phyloP scores from a whole-genome alignment of 2,113 vertebrate genomes.

The Hystrix cristata region DNA sequence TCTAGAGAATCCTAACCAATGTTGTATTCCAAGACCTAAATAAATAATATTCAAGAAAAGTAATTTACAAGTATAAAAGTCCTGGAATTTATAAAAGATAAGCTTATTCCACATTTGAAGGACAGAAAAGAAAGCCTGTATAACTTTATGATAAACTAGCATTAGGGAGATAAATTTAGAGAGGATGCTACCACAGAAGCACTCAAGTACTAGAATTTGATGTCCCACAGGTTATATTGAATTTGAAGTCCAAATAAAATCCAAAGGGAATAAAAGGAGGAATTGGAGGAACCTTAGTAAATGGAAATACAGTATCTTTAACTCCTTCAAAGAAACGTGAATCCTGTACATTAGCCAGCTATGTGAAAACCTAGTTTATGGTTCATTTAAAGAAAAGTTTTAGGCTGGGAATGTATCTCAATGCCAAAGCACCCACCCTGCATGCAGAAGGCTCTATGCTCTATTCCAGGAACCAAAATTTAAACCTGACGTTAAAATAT shows the following conservation, averaged over 20 bases:
- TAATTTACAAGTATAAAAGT: neutral
- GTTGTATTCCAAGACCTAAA: neutral
- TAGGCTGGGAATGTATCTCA: neutral
- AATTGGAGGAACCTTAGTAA: neutral
- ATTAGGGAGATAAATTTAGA: neutral
- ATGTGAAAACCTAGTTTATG: neutral
- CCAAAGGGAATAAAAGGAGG: neutral
- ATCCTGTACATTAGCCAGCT: neutral
- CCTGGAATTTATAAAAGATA: neutral
- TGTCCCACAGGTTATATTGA: neutral
- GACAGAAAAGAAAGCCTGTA: neutral
- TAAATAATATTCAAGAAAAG: neutral
- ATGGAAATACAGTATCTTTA: neutral
- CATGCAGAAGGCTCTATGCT: neutral
- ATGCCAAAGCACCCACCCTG: neutral
- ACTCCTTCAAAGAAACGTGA: neutral
- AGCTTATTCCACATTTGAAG: neutral
- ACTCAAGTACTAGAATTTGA: neutral
- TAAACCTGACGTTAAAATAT: slow-evolving; percentile 11
- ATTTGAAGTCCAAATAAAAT: neutral
- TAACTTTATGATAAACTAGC: neutral
- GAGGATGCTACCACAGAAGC: neutral
- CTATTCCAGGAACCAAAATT: neutral
- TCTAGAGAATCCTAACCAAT: neutral
- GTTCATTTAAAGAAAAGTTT: neutral